phyloP scores from a whole-genome alignment of 2,888 invertebrate genomes.

The Eledone cirrhosa region DNA sequence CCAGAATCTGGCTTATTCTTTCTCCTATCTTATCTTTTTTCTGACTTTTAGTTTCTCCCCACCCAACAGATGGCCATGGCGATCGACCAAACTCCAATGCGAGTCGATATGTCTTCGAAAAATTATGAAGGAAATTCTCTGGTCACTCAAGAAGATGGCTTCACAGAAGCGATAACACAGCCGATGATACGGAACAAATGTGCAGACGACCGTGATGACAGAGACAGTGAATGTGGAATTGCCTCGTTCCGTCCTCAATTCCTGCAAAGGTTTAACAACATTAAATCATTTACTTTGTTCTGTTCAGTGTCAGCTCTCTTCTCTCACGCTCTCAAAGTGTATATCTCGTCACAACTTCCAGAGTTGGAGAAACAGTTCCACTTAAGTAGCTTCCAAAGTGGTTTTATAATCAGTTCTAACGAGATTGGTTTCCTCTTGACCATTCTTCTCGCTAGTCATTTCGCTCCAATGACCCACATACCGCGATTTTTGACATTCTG shows the following conservation, averaged over 20 bases:
- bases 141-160: not conserved
- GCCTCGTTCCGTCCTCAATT: slow-evolving; percentile 39
- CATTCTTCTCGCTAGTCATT: slow-evolving; percentile 43
- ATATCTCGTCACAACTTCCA: slow-evolving; percentile 51
- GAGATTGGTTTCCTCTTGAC: slow-evolving; percentile 53
- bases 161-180: not conserved
- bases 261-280: slow-evolving; percentile 41
- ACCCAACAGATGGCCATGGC: not conserved
- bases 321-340: slow-evolving; percentile 42
- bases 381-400: slow-evolving; percentile 53
- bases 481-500: not conserved
- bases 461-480: slow-evolving; percentile 33
- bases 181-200: not conserved
- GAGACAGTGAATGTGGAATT: slow-evolving; percentile 38
- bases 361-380: slow-evolving; percentile 57
- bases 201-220: slow-evolving; percentile 30
- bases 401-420: slow-evolving; percentile 56
- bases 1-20: not conserved
- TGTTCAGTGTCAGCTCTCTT: slow-evolving; percentile 42
- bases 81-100: not conserved
- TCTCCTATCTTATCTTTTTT: not conserved
- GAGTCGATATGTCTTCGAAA: not conserved
- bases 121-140: not conserved
- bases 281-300: slow-evolving; percentile 40
- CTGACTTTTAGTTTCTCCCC: not conserved